Evolutionary conservation across 2,797 vertebrate genomes (phyloP).

Genomic region (Balearica regulorum): DNA sequence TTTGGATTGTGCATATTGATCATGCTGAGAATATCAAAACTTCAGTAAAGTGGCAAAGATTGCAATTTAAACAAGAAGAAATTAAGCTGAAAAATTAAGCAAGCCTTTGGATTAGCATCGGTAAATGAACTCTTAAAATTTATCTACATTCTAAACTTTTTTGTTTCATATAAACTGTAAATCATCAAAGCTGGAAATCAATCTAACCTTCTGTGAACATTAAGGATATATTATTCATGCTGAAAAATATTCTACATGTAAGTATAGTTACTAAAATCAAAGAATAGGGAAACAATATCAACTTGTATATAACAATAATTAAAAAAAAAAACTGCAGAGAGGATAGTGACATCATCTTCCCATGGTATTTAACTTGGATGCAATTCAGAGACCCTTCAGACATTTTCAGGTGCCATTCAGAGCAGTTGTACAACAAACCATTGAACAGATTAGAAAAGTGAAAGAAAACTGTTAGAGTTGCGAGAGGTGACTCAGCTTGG

Average conservation of each 20-base stretch:
- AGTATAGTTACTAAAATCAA: background rate
- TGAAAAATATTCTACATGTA: background rate
- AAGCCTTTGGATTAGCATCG: background rate
- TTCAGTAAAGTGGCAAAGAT: background rate
- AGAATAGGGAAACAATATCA: background rate
- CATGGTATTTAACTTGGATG: background rate
- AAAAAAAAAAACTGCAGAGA: background rate
- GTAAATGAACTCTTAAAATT: background rate
- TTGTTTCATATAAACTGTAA: background rate
- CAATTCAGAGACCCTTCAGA: background rate
- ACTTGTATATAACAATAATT: background rate
- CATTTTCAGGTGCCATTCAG: background rate
- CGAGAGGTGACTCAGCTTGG: background rate
- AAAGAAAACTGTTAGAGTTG: background rate
- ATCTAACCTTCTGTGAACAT: background rate
- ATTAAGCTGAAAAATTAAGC: background rate
- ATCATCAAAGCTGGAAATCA: background rate
- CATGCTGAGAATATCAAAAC: background rate
- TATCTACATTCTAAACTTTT: background rate
- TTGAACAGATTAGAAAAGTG: background rate
- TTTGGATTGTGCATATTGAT: background rate
- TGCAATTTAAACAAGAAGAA: background rate
- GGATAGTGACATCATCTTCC: background rate
- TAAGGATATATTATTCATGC: background rate
- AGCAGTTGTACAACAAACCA: background rate